Percentiles rank a stretch among this genome's conserved stretches.
These are phyloP conservation scores for Oplegnathus fasciatus DNA, from an alignment of 2,113 vertebrate genomes.

Conservation along the genomic window DNA sequence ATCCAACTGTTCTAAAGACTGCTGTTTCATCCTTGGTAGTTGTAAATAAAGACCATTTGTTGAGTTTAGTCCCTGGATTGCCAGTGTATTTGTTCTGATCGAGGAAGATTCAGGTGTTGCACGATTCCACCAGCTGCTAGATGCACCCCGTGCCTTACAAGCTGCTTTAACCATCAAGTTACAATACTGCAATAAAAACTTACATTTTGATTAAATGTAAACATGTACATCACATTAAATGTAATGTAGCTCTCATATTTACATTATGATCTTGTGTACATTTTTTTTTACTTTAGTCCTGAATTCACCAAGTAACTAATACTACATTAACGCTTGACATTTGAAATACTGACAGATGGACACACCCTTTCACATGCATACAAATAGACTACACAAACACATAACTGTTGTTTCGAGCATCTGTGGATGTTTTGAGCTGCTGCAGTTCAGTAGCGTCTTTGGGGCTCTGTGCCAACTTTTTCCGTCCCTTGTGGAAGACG, in stretches of 20 bases:
- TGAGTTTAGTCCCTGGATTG: no score
- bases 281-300: neutral
- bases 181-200: slow-evolving; percentile 3
- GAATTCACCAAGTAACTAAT: neutral
- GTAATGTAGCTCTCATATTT: neutral
- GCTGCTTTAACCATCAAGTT: neutral
- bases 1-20: no score
- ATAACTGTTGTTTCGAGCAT: slow-evolving; percentile 77
- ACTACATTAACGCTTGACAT: neutral
- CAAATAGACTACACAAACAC: neutral
- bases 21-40: no score
- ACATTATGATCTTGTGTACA: no score
- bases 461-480: neutral
- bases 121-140: no score
- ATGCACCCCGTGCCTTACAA: no score
- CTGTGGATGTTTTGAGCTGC: slow-evolving; percentile 82
- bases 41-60: no score
- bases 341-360: slow-evolving; percentile 25
- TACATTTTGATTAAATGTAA: slow-evolving; percentile 31
- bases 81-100: no score
- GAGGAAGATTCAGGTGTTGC: no score
- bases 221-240: no score
- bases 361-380: neutral
- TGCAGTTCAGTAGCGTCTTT: slow-evolving; percentile 86
- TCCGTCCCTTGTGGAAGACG: slow-evolving; percentile 87